phyloP scores from a whole-genome alignment of 2,888 invertebrate species.

The Acrobasis consociella region DNA sequence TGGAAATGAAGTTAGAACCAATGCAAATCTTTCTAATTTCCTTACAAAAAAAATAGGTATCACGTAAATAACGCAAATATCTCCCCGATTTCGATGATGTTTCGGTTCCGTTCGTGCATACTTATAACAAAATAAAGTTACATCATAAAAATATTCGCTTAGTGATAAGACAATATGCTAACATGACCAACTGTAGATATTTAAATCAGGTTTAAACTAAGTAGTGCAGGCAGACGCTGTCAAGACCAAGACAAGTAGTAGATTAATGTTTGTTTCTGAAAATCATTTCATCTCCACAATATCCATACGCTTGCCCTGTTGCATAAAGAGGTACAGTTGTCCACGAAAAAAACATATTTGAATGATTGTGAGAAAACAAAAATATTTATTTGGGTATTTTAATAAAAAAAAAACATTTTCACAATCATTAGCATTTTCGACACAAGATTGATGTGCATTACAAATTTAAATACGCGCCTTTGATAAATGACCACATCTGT shows the following conservation, averaged over 20 bases:
- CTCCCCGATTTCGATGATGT: background rate
- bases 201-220: conserved; percentile 22
- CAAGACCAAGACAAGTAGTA: conserved; percentile 49
- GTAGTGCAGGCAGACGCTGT: conserved; percentile 32
- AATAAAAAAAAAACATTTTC: conserved; percentile 25
- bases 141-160: background rate
- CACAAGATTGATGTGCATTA: conserved; percentile 14
- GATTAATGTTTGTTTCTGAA: conserved; percentile 51
- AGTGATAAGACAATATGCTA: background rate
- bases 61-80: background rate
- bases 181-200: conserved; percentile 21
- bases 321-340: conserved; percentile 56
- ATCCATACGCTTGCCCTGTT: conserved; percentile 56
- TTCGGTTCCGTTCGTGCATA: background rate
- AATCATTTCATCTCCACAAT: conserved; percentile 47
- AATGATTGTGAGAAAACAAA: conserved; percentile 29
- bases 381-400: conserved; percentile 28
- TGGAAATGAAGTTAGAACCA: too few species aligned
- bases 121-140: background rate
- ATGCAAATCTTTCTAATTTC: too few species aligned
- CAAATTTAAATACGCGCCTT: conserved; percentile 13
- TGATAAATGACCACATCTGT: conserved; percentile 23
- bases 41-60: too few species aligned
- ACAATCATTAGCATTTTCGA: conserved; percentile 15
- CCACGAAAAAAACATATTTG: conserved; percentile 32